Evolutionary conservation across 1,140 invertebrate genomes (phyloP).

Genomic region (Drosophila athabasca): DNA sequence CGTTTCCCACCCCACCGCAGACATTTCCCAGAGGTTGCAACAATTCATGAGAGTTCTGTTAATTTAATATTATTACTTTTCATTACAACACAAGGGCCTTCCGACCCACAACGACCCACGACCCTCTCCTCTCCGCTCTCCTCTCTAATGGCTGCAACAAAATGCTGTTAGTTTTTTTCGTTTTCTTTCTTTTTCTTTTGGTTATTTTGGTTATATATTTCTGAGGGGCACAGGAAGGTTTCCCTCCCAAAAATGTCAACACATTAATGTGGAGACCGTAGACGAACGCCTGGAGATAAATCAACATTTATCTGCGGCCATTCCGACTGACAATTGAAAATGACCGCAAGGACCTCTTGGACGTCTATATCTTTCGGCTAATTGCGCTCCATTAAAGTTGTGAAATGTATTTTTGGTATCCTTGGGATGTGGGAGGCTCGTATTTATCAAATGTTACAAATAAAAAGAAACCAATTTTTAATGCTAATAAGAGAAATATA

Average conservation of each 20-base stretch:
- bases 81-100: slow-evolving; percentile 58
- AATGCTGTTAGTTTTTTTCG: slow-evolving; percentile 26
- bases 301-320: slow-evolving; percentile 40
- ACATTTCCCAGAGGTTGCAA: slow-evolving; percentile 43
- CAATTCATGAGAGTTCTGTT: slow-evolving; percentile 79
- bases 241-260: slow-evolving; percentile 62
- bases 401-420: slow-evolving; percentile 26
- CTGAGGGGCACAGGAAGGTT: neutral
- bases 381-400: slow-evolving; percentile 29
- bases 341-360: slow-evolving; percentile 3
- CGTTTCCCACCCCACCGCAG: too few relatives aligned
- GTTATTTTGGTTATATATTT: slow-evolving; percentile 29
- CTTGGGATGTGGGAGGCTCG: neutral
- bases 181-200: neutral
- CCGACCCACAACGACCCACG: slow-evolving; percentile 11
- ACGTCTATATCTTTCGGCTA: slow-evolving; percentile 24
- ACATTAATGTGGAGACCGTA: slow-evolving; percentile 59
- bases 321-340: slow-evolving; percentile 40
- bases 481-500: too few relatives aligned
- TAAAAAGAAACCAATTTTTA: neutral
- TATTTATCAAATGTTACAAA: slow-evolving; percentile 14
- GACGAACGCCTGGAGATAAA: slow-evolving; percentile 31
- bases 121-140: slow-evolving; percentile 1
- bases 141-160: slow-evolving; percentile 22
- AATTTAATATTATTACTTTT: slow-evolving; percentile 82